Evolutionary conservation across 2,888 invertebrate genomes (phyloP).

Genomic region (Drepana falcataria): DNA sequence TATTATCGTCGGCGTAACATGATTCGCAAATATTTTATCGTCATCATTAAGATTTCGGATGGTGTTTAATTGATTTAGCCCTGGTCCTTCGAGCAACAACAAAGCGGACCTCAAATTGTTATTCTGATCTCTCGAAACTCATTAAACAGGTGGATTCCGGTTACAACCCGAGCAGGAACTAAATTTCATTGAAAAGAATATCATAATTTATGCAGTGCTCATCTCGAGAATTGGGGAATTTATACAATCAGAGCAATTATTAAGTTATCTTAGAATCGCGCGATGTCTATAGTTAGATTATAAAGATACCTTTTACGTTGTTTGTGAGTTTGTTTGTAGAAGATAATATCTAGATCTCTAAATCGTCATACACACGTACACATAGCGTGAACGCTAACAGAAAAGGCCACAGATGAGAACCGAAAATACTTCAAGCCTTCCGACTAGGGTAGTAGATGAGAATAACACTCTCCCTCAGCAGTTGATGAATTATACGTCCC

Average conservation of each 20-base stretch:
- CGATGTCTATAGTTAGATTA: too few relatives aligned
- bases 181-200: not conserved
- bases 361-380: too few relatives aligned
- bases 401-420: too few relatives aligned
- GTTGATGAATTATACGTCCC: too few relatives aligned
- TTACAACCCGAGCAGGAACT: not conserved
- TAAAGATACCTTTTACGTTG: too few relatives aligned
- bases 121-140: constrained; percentile 2
- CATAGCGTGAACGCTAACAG: too few relatives aligned
- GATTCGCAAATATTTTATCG: constrained; percentile 1
- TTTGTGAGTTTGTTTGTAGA: too few relatives aligned
- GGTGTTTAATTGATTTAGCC: not conserved
- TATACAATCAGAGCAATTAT: not conserved
- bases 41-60: constrained; percentile 2
- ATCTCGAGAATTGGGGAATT: too few relatives aligned
- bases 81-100: not conserved
- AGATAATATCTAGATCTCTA: too few relatives aligned
- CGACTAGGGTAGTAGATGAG: too few relatives aligned
- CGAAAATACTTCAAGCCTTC: too few relatives aligned
- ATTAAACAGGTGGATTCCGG: not conserved
- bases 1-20: not conserved
- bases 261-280: not conserved
- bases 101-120: constrained; percentile 1
- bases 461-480: too few relatives aligned
- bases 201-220: not conserved